Evolutionary conservation across 2,797 vertebrate genomes (phyloP).

Genomic region (Menidia menidia): DNA sequence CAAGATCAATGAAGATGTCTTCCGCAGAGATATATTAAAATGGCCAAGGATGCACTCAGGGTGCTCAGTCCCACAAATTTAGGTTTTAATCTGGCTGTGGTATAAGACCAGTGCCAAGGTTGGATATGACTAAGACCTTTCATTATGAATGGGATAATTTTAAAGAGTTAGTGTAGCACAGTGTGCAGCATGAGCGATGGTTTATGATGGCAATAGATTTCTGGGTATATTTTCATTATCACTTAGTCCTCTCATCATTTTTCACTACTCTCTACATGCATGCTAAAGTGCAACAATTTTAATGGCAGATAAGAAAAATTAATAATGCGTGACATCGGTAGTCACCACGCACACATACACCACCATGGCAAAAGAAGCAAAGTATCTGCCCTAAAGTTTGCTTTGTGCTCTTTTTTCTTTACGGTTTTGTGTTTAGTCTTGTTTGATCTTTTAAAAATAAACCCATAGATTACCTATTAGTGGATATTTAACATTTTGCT

Average conservation of each 20-base stretch:
- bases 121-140: conserved; percentile 19
- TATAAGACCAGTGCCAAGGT: conserved; percentile 3
- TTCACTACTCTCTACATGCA: background rate
- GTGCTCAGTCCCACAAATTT: background rate
- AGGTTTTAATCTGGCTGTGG: conserved; percentile 6
- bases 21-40: conserved; percentile 17
- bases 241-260: background rate
- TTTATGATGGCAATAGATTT: conserved; percentile 31
- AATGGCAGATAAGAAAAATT: conserved; percentile 3
- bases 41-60: conserved; percentile 10
- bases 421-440: too few species aligned
- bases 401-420: conserved; percentile 1
- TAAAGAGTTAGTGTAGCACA: conserved; percentile 9
- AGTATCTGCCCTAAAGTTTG: background rate
- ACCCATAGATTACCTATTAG: too few species aligned
- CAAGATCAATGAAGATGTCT: conserved; percentile 27
- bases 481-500: too few species aligned
- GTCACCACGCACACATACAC: background rate
- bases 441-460: too few species aligned
- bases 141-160: conserved; percentile 17
- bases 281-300: background rate
- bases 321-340: too few species aligned
- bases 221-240: conserved; percentile 8
- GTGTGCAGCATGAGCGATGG: conserved; percentile 9
- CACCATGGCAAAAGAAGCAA: background rate